phyloP scores from a whole-genome alignment of 2,113 vertebrate species.

The Scophthalmus maximus region DNA sequence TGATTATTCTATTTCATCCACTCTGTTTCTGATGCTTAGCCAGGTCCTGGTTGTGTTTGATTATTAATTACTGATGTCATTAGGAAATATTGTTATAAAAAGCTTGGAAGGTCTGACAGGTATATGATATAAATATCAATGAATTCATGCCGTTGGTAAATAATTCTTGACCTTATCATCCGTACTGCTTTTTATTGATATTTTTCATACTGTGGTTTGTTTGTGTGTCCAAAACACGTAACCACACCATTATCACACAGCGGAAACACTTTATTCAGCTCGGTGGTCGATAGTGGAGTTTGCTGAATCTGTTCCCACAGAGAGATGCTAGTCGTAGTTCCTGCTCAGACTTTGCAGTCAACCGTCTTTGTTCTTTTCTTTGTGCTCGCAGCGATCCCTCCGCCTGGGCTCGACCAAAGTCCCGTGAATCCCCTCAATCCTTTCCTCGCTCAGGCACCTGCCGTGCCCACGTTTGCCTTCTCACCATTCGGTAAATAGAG shows the following conservation, averaged over 20 bases:
- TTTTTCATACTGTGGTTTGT: background rate
- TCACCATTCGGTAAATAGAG: constrained; percentile 72
- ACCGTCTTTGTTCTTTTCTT: constrained; percentile 19
- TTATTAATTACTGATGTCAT: no score
- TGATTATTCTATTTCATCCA: no score
- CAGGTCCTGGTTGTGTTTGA: no score
- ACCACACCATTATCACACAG: no score
- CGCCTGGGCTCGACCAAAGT: constrained; percentile 47
- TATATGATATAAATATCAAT: no score
- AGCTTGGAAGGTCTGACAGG: no score
- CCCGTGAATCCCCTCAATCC: constrained; percentile 61
- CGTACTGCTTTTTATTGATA: no score
- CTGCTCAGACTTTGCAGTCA: constrained; percentile 3
- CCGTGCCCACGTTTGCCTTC: constrained; percentile 55
- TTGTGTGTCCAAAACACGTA: background rate
- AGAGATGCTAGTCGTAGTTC: background rate
- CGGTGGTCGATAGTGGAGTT: constrained; percentile 30
- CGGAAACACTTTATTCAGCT: constrained; percentile 17
- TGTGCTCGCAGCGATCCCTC: constrained; percentile 43
- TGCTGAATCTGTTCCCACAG: constrained; percentile 30
- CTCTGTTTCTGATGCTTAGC: no score
- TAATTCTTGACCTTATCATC: no score
- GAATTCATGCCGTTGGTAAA: no score
- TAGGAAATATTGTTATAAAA: no score
- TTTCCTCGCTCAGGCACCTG: constrained; percentile 47